A percentile compares a stretch with the other conserved stretches of the same genome.
phyloP scores from a whole-genome alignment of 2,113 vertebrate genomes.

The Calyptommatus sinebrachiatus region DNA sequence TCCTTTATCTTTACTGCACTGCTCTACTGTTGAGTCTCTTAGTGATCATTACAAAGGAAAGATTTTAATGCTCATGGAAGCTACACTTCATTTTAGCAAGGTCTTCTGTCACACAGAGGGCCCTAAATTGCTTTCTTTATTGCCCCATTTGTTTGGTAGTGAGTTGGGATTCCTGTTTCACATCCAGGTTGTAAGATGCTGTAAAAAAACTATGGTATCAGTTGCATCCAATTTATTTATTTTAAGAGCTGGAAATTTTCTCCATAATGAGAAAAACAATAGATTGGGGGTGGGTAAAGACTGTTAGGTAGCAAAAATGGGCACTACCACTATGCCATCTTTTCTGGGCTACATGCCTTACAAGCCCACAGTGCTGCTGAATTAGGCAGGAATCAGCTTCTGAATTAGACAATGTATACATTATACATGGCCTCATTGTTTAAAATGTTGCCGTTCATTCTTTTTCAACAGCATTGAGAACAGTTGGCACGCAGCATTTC shows the following conservation, averaged over 20 bases:
- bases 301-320: slow-evolving; percentile 17
- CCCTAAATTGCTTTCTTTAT: slow-evolving; percentile 49
- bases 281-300: not conserved
- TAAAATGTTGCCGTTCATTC: slow-evolving; percentile 39
- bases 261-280: slow-evolving; percentile 34
- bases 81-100: slow-evolving; percentile 27
- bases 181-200: slow-evolving; percentile 37
- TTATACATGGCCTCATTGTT: slow-evolving; percentile 55
- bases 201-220: slow-evolving; percentile 28
- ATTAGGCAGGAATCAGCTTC: slow-evolving; percentile 40
- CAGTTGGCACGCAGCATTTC: slow-evolving; percentile 54
- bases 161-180: not conserved
- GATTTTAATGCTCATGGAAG: not conserved
- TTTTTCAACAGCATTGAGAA: slow-evolving; percentile 55
- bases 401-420: slow-evolving; percentile 55
- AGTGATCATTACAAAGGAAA: slow-evolving; percentile 1
- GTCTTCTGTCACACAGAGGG: slow-evolving; percentile 42
- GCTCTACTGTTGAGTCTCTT: not conserved
- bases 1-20: not conserved
- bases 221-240: slow-evolving; percentile 28
- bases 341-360: slow-evolving; percentile 30
- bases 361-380: slow-evolving; percentile 51
- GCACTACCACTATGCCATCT: slow-evolving; percentile 16
- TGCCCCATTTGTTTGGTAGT: slow-evolving; percentile 50
- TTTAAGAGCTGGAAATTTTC: not conserved